These are phyloP conservation scores for Pelecanus crispus DNA, from an alignment of 2,113 vertebrate genomes.

Conservation along the genomic window DNA sequence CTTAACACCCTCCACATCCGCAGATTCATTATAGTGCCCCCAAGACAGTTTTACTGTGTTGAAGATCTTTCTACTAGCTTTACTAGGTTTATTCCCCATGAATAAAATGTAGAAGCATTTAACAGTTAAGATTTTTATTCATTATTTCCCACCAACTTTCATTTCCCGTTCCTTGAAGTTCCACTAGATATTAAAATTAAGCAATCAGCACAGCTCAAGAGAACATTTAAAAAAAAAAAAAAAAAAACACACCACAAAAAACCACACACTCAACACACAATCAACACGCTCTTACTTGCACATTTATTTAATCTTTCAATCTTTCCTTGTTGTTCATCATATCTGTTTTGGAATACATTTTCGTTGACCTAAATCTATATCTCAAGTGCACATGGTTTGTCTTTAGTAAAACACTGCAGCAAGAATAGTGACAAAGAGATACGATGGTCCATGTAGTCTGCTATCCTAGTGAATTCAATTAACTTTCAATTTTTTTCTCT, in stretches of 20 bases:
- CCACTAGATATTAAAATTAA: neutral
- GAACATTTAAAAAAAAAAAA: neutral
- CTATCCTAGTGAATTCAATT: neutral
- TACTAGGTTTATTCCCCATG: neutral
- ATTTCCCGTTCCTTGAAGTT: neutral
- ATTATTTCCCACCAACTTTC: neutral
- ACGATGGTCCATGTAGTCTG: neutral
- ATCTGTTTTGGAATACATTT: neutral
- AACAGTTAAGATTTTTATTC: neutral
- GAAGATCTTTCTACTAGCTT: neutral
- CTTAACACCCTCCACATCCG: neutral
- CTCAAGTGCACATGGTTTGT: fast-evolving
- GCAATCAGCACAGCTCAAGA: neutral
- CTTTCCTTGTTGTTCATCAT: neutral
- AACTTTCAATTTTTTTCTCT: neutral
- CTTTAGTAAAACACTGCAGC: neutral
- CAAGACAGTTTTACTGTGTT: neutral
- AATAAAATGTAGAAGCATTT: neutral
- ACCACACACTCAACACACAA: no score
- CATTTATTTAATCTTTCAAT: neutral
- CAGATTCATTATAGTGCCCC: neutral
- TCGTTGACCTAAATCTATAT: neutral
- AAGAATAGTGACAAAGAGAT: neutral
- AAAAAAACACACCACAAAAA: no score
- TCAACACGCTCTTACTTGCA: neutral